Evolutionary conservation across 2,113 vertebrate genomes (phyloP).

Genomic region (Boulengerochromis microlepis): DNA sequence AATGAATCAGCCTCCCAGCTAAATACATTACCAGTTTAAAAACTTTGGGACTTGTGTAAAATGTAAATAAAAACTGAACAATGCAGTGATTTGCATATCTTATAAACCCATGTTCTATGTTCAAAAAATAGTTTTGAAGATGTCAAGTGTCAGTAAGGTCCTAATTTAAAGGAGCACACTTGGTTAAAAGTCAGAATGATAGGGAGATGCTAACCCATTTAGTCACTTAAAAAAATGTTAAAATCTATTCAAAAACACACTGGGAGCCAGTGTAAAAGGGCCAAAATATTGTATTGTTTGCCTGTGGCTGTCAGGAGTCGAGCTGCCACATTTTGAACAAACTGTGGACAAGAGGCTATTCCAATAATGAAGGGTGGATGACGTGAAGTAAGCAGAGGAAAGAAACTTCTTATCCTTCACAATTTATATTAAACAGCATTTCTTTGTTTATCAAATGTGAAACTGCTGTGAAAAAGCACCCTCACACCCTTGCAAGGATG

Average conservation of each 20-base stretch:
- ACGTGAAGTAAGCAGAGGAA: neutral
- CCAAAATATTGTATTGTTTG: neutral
- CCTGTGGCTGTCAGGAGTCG: neutral
- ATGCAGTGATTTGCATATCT: neutral
- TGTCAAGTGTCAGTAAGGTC: no score
- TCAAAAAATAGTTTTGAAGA: neutral
- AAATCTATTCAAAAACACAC: neutral
- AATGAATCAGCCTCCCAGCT: neutral
- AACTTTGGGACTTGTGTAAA: neutral
- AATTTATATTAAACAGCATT: neutral
- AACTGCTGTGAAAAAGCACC: neutral
- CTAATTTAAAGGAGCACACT: neutral
- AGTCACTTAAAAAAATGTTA: accelerated
- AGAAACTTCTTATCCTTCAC: neutral
- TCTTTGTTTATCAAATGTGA: neutral
- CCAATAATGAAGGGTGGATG: accelerated
- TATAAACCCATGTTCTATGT: neutral
- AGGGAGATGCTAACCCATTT: neutral
- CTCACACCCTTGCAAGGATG: neutral
- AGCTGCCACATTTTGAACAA: neutral
- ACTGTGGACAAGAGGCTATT: neutral
- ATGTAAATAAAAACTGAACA: neutral
- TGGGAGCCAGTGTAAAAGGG: neutral
- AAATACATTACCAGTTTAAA: neutral
- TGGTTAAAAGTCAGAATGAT: neutral